These are phyloP conservation scores for Isoperla grammatica DNA, from an alignment of 2,888 invertebrate species.

Conservation along the genomic window DNA sequence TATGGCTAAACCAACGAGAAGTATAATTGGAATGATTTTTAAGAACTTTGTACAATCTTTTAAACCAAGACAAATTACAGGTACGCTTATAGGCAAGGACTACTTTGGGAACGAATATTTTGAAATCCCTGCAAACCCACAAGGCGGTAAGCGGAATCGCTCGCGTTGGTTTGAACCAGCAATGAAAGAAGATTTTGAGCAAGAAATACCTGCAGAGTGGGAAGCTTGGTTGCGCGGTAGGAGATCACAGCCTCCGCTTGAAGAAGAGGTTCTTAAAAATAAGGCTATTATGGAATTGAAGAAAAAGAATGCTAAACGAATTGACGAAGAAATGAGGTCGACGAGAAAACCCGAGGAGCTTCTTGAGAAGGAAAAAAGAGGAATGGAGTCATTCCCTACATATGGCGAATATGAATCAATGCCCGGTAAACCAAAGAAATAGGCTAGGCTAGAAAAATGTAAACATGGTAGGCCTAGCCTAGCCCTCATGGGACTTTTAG, in stretches of 20 bases:
- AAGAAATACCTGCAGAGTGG: slow-evolving; percentile 81
- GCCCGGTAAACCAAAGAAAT: slow-evolving; percentile 40
- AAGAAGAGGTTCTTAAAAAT: slow-evolving; percentile 66
- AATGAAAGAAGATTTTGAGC: slow-evolving; percentile 57
- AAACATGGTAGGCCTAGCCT: no score
- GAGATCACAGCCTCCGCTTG: slow-evolving; percentile 60
- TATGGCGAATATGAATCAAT: slow-evolving; percentile 57
- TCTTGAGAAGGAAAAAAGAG: slow-evolving; percentile 38
- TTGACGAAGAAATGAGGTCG: slow-evolving; percentile 54
- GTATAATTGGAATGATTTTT: slow-evolving; percentile 45
- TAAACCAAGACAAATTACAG: slow-evolving; percentile 49
- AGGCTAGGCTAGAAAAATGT: no score
- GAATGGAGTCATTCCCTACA: slow-evolving; percentile 48
- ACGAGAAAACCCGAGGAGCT: slow-evolving; percentile 46
- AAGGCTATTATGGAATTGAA: slow-evolving; percentile 65
- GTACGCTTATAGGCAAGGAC: slow-evolving; percentile 63
- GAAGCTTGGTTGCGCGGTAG: slow-evolving; percentile 76
- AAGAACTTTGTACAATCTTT: slow-evolving; percentile 60
- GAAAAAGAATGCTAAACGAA: slow-evolving; percentile 64
- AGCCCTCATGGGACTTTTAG: no score
- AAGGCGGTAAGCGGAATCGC: slow-evolving; percentile 57
- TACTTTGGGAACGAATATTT: slow-evolving; percentile 77
- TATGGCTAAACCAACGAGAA: slow-evolving; percentile 28
- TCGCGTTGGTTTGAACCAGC: slow-evolving; percentile 69
- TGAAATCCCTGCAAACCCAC: slow-evolving; percentile 65